Percentiles rank a stretch among this genome's conserved stretches.
These are phyloP conservation scores for Hyperoplus immaculatus DNA, from an alignment of 2,797 vertebrate species.

Conservation along the genomic window DNA sequence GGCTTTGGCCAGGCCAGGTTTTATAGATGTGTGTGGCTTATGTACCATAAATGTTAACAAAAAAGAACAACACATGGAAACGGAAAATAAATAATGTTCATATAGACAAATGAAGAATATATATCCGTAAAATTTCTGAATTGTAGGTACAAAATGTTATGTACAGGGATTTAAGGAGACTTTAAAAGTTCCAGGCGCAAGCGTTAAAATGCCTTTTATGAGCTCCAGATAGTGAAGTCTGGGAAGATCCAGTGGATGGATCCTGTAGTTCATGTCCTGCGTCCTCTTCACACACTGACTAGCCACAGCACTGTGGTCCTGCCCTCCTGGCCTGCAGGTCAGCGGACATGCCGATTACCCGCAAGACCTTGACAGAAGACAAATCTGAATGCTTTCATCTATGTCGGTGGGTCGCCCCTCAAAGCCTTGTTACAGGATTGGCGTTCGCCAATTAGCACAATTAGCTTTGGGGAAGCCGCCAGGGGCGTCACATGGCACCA, in stretches of 20 bases:
- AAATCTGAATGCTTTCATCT: conserved; percentile 91
- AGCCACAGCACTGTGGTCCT: conserved; percentile 67
- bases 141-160: background rate
- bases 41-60: background rate
- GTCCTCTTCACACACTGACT: conserved; percentile 50
- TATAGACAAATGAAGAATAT: background rate
- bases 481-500: conserved; percentile 87
- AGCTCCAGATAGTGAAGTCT: conserved; percentile 37
- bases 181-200: conserved; percentile 27
- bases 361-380: conserved; percentile 86
- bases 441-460: conserved; percentile 90
- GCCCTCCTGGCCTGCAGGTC: conserved; percentile 86
- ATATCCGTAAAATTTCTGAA: background rate
- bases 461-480: conserved; percentile 88
- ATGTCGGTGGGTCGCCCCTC: conserved; percentile 88
- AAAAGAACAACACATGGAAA: background rate
- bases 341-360: conserved; percentile 87
- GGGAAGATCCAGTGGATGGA: conserved; percentile 24
- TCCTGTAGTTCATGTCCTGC: conserved; percentile 28
- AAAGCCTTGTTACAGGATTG: conserved; percentile 91
- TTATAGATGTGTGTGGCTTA: background rate
- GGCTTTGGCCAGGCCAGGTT: background rate
- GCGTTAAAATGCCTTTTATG: conserved; percentile 8
- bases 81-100: background rate
- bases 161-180: background rate